These are phyloP conservation scores for Nibea albiflora DNA, from an alignment of 2,113 vertebrate genomes.

Conservation along the genomic window DNA sequence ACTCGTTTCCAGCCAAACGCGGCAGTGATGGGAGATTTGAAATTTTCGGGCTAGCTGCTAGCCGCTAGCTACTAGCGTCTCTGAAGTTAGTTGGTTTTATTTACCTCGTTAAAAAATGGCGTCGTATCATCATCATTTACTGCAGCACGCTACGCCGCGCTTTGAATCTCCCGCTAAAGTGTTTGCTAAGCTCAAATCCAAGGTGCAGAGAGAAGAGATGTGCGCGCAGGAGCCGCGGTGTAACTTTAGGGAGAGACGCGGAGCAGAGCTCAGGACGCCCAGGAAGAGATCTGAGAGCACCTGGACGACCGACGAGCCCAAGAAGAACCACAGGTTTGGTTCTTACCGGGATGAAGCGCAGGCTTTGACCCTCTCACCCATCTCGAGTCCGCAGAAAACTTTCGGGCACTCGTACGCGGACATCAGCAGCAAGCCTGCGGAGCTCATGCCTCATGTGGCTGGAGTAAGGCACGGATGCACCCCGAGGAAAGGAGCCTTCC, in stretches of 20 bases:
- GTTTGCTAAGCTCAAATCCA: conserved; percentile 82
- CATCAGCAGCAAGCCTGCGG: not conserved
- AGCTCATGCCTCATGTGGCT: not conserved
- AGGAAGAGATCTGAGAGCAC: conserved; percentile 6
- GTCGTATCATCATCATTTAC: conserved; percentile 18
- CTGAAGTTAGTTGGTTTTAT: not conserved
- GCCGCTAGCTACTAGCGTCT: conserved; percentile 1
- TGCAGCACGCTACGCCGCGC: not conserved
- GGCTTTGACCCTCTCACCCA: conserved; percentile 77
- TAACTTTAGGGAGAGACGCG: not conserved
- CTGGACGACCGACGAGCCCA: not conserved
- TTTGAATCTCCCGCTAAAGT: conserved; percentile 81
- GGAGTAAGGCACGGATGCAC: not conserved
- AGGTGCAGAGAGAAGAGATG: conserved; percentile 58
- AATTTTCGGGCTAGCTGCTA: conserved; percentile 28
- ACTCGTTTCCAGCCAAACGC: conserved; percentile 36
- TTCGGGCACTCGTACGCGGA: not conserved
- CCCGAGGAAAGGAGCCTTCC: not conserved
- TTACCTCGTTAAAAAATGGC: conserved; percentile 29
- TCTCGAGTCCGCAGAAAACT: conserved; percentile 58
- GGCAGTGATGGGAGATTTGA: conserved; percentile 38
- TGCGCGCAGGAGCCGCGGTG: not conserved
- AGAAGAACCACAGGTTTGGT: not conserved
- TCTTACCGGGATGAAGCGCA: conserved; percentile 45
- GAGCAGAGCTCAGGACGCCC: not conserved